Evolutionary conservation across 2,888 invertebrate species (phyloP), one percentile per base, ranked within the genome.

Genomic region (Spilosoma lubricipeda): DNA sequence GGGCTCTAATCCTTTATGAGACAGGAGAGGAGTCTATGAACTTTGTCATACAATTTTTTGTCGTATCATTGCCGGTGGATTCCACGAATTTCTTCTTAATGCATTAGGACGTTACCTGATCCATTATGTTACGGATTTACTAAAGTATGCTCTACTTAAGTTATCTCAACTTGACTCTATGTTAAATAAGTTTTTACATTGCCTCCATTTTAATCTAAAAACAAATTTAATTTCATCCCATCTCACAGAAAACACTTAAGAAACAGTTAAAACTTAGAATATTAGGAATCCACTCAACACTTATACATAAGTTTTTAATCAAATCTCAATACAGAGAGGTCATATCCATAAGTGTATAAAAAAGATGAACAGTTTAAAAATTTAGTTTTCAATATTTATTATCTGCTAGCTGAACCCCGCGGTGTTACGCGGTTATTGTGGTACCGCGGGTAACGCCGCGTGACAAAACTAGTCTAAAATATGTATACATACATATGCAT

Each of bases 1-100:
- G 87, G 90, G 85, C 91, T 90, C 92, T 92, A 93, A 93, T 93
- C 92, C 92, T 92, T 92, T 91, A 85, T 79, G 82, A 79, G 78
- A 75, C 79, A 78, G 77, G 84, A 87, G 83, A 87, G 83, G 88
- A 91, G 92, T 91, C 92, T 92, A 92, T 90, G 91, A 93, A 93
- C 92, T 90, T 90, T 91, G 90, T 89, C 87, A 88, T 86, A 84
- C 82, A 87, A 87, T 91, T 91, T 84, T 92, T 89, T 89, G 86
- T 90, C 79, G 80, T 81, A 77, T 83, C 86, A 87, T 86, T 87
- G 87, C 85, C 82, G 67, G 75, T 80, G 88, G 89, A 91, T 91
- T 86, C 85, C 81, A 81, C 77, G 87, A 84, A 85, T 85, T 86
- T 82, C 82, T 75, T 80, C 80, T 71, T 85, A 80, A 79, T 77